phyloP scores from a whole-genome alignment of 2,113 vertebrate species.

The Panthera uncia region DNA sequence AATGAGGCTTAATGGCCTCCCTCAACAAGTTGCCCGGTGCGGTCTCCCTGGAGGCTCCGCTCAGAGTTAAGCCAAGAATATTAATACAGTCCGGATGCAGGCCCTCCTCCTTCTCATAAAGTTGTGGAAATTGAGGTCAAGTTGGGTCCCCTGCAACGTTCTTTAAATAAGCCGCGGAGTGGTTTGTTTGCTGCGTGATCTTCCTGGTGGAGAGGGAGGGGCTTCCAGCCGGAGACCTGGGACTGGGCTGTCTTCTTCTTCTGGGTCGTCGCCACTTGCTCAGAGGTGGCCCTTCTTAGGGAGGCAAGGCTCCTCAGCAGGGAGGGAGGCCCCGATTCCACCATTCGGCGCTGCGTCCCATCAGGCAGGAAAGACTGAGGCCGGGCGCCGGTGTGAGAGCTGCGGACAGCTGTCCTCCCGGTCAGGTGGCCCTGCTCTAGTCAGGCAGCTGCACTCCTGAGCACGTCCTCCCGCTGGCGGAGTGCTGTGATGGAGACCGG shows the following conservation, averaged over 20 bases:
- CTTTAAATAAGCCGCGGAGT: constrained; percentile 47
- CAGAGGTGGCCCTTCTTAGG: background rate
- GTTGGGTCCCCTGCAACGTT: constrained; percentile 72
- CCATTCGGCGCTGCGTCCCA: background rate
- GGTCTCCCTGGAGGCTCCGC: constrained; percentile 55
- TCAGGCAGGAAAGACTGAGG: background rate
- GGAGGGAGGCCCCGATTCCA: background rate
- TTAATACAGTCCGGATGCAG: background rate
- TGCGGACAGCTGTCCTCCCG: background rate
- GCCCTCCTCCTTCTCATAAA: constrained; percentile 65
- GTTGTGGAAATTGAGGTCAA: constrained; percentile 79
- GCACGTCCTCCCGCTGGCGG: rapidly evolving
- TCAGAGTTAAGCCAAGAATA: constrained; percentile 52
- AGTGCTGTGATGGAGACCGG: background rate
- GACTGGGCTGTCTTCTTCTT: background rate
- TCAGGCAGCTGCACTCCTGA: background rate
- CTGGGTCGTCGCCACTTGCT: background rate
- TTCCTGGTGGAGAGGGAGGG: background rate
- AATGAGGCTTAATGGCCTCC: constrained; percentile 45
- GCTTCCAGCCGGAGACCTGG: constrained; percentile 61
- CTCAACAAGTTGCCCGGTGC: background rate
- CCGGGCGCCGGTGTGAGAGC: no score
- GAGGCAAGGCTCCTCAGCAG: background rate
- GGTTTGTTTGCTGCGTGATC: constrained; percentile 78
- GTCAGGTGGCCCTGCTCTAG: background rate